Percentiles rank a stretch among this genome's conserved stretches.
These are phyloP conservation scores for Heteromurus nitidus DNA, from an alignment of 2,888 invertebrate genomes.

Conservation along the genomic window DNA sequence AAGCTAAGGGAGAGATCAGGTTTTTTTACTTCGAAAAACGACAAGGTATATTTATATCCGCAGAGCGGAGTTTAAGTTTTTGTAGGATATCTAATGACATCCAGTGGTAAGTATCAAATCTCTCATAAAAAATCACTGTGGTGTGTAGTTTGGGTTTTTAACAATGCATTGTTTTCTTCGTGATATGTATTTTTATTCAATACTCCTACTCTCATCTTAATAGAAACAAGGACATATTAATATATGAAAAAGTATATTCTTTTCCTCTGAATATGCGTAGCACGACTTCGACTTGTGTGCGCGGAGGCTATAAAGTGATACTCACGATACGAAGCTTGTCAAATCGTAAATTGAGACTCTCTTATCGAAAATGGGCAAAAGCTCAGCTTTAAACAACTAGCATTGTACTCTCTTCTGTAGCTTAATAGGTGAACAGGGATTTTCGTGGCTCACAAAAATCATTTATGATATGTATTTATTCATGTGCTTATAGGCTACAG, in stretches of 20 bases:
- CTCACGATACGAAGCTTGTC: slow-evolving; percentile 16
- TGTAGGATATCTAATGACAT: background rate
- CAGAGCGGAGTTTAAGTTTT: no score
- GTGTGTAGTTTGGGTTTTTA: background rate
- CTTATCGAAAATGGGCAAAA: background rate
- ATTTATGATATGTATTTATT: no score
- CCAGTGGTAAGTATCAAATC: background rate
- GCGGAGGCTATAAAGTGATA: background rate
- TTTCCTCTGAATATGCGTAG: background rate
- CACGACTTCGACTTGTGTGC: background rate
- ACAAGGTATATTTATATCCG: background rate
- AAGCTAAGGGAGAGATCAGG: slow-evolving; percentile 38
- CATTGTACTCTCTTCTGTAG: background rate
- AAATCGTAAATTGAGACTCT: slow-evolving; percentile 25
- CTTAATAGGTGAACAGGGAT: no score
- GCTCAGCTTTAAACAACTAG: background rate
- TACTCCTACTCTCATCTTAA: no score
- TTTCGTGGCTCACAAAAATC: no score
- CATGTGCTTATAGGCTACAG: no score
- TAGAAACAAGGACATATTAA: background rate
- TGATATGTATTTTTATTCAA: no score
- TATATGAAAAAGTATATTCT: background rate
- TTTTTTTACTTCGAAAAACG: background rate
- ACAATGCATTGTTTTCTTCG: no score
- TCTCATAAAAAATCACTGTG: background rate